Evolutionary conservation across 1,140 invertebrate species (phyloP).

Genomic region (Archegozetes longisetosus): DNA sequence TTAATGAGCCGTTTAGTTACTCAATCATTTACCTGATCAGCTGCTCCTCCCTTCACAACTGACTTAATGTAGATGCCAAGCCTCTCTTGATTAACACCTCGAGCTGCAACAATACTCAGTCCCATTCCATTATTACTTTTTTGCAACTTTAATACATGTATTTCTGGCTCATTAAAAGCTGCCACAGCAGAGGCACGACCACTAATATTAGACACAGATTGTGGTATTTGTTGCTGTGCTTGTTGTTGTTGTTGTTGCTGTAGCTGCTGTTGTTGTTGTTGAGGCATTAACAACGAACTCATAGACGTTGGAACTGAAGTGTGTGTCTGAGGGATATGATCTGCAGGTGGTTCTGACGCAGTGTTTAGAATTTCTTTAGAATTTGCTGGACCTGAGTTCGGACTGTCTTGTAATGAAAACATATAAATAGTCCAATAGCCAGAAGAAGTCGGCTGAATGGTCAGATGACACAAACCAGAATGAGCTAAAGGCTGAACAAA

Average conservation of each 20-base stretch:
- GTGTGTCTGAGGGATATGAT: no score
- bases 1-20: neutral
- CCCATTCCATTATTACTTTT: slow-evolving; percentile 85
- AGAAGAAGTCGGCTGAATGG: slow-evolving; percentile 69
- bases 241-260: neutral
- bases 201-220: neutral
- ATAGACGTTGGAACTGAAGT: neutral
- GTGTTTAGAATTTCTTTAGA: slow-evolving; percentile 15
- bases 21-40: slow-evolving; percentile 51
- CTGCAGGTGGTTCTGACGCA: neutral
- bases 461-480: slow-evolving; percentile 68
- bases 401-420: slow-evolving; percentile 4
- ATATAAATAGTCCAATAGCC: slow-evolving; percentile 84
- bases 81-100: slow-evolving; percentile 75
- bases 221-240: neutral
- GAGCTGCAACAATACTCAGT: slow-evolving; percentile 79
- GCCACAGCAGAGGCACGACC: slow-evolving; percentile 13
- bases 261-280: neutral
- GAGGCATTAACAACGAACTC: neutral
- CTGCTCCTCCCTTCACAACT: slow-evolving; percentile 85
- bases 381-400: slow-evolving; percentile 28
- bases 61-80: slow-evolving; percentile 96
- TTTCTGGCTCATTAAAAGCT: slow-evolving; percentile 37
- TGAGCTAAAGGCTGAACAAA: slow-evolving; percentile 73
- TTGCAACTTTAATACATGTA: slow-evolving; percentile 70